These are phyloP conservation scores for Mirounga angustirostris DNA, from an alignment of 2,113 vertebrate genomes.

Conservation along the genomic window DNA sequence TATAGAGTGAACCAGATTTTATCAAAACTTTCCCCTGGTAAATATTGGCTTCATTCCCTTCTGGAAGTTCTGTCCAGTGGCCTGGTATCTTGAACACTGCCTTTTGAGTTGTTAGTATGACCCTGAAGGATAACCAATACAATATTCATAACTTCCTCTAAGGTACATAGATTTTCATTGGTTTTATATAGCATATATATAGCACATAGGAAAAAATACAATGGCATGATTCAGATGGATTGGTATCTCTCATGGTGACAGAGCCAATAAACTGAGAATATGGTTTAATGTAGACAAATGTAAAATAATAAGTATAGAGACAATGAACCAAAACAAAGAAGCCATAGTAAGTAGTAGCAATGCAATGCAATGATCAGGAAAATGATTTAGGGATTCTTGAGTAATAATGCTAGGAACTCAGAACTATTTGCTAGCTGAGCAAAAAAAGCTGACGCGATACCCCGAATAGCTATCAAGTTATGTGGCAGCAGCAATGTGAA, in stretches of 20 bases:
- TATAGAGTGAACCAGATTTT: conserved; percentile 56
- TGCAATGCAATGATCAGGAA: conserved; percentile 72
- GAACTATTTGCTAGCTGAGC: conserved; percentile 70
- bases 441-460: neutral
- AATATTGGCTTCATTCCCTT: conserved; percentile 51
- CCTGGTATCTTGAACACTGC: conserved; percentile 52
- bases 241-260: conserved; percentile 51
- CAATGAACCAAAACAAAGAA: conserved; percentile 78
- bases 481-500: neutral
- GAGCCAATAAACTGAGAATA: conserved; percentile 78
- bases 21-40: conserved; percentile 57
- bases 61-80: conserved; percentile 51
- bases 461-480: conserved; percentile 69
- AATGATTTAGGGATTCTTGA: conserved; percentile 70
- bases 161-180: conserved; percentile 82
- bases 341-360: neutral
- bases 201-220: conserved; percentile 64
- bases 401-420: conserved; percentile 37
- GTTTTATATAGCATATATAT: conserved; percentile 73
- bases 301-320: conserved; percentile 80
- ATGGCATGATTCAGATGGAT: conserved; percentile 54
- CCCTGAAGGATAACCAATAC: conserved; percentile 64
- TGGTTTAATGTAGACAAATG: conserved; percentile 76
- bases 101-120: conserved; percentile 71
- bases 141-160: conserved; percentile 77